Percentiles rank a stretch among this genome's conserved stretches.
Evolutionary conservation across 2,113 vertebrate genomes (phyloP).

Genomic region (Lethenteron camtschaticum): DNA sequence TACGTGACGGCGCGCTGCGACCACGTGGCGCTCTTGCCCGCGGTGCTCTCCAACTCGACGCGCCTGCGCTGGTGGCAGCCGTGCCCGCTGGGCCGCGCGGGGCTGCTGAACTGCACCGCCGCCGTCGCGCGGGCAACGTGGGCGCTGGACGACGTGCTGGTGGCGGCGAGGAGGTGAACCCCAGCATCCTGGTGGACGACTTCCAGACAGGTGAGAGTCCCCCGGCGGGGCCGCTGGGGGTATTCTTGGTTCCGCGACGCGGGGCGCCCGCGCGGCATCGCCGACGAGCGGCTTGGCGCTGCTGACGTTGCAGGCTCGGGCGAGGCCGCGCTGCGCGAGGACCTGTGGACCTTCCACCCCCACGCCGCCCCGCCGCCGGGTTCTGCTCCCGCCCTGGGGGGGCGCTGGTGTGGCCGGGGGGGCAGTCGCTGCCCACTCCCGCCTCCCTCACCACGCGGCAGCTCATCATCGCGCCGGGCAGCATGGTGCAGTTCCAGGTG

Average conservation of each 20-base stretch:
- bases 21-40: conserved; percentile 67
- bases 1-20: conserved; percentile 76
- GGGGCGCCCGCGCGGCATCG: too few species aligned
- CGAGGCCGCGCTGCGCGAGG: conserved; percentile 83
- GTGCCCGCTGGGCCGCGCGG: too few species aligned
- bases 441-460: conserved; percentile 81
- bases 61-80: conserved; percentile 96
- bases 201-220: conserved; percentile 64
- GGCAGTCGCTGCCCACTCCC: conserved; percentile 71
- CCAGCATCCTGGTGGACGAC: conserved; percentile 62
- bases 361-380: conserved; percentile 80
- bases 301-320: conserved; percentile 12
- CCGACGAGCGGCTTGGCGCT: too few species aligned
- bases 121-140: conserved; percentile 73
- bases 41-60: conserved; percentile 61
- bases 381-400: conserved; percentile 98
- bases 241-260: too few species aligned
- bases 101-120: conserved; percentile 35
- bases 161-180: conserved; percentile 92
- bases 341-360: conserved; percentile 96
- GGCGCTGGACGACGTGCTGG: conserved; percentile 85
- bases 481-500: conserved; percentile 95
- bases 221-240: background rate
- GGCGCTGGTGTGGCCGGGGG: conserved; percentile 95
- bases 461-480: conserved; percentile 88